Evolutionary conservation across 2,797 vertebrate species (phyloP).

Genomic region (Oreortyx pictus): DNA sequence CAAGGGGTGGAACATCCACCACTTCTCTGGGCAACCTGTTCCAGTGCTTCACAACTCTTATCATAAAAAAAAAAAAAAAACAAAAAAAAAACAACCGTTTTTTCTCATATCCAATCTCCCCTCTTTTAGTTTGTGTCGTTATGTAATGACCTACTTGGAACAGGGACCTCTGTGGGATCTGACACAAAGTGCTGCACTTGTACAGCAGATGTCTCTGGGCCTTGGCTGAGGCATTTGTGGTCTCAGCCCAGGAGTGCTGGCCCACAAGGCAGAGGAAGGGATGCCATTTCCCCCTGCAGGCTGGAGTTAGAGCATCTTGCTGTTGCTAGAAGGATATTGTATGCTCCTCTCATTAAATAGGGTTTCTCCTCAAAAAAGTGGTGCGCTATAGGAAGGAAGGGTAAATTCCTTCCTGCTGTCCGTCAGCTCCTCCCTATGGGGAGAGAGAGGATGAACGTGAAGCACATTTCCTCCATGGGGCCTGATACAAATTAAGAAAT

Average conservation of each 20-base stretch:
- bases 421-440: not conserved
- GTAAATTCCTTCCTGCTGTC: not conserved
- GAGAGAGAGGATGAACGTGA: not conserved
- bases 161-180: not conserved
- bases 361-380: not conserved
- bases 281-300: not conserved
- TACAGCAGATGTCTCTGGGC: not conserved
- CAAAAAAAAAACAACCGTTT: too few relatives aligned
- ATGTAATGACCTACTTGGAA: conserved; percentile 52
- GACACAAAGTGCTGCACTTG: not conserved
- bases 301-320: not conserved
- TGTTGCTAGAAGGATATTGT: not conserved
- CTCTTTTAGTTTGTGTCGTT: not conserved
- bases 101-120: too few relatives aligned
- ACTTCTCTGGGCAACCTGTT: too few relatives aligned
- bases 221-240: not conserved
- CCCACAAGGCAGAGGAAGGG: not conserved
- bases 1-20: too few relatives aligned
- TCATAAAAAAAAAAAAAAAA: too few relatives aligned
- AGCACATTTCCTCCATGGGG: not conserved
- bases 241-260: not conserved
- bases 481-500: not conserved
- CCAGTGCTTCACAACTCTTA: too few relatives aligned
- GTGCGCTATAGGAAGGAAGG: not conserved
- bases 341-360: not conserved